Conservation (phyloP, 2,888 invertebrate species). For the Noctua fimbriata region DNA sequence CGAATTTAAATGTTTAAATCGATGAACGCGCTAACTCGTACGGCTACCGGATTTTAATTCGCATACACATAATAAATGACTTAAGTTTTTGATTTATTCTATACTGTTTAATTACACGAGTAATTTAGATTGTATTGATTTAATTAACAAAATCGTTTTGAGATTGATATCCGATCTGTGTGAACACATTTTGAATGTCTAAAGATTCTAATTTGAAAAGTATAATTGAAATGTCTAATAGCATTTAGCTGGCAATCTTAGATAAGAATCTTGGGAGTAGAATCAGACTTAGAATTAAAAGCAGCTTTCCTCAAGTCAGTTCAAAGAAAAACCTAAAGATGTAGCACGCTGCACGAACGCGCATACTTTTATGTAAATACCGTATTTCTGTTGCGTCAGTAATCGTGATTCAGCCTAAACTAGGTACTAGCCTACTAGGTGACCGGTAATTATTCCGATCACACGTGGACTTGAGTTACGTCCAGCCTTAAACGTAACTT, state of each 20-base stretch:
- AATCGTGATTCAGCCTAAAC: slow-evolving; percentile 83
- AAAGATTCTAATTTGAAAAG: slow-evolving; percentile 43
- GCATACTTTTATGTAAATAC: slow-evolving; percentile 64
- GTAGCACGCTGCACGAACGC: slow-evolving; percentile 26
- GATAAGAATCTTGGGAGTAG: slow-evolving; percentile 37
- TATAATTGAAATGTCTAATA: slow-evolving; percentile 57
- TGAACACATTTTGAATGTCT: slow-evolving; percentile 47
- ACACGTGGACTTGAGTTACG: slow-evolving; percentile 87
- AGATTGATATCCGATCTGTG: slow-evolving; percentile 60
- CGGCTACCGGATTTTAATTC: slow-evolving; percentile 87
- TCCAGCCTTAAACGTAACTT: slow-evolving; percentile 81
- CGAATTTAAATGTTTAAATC: slow-evolving; percentile 86
- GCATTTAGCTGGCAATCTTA: slow-evolving; percentile 43
- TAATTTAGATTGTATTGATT: slow-evolving; percentile 66
- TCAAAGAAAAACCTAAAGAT: slow-evolving; percentile 39
- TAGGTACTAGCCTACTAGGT: slow-evolving; percentile 65
- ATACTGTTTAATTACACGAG: slow-evolving; percentile 70
- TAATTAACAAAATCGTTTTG: slow-evolving; percentile 65
- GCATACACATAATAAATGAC: slow-evolving; percentile 72
- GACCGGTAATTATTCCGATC: slow-evolving; percentile 86
- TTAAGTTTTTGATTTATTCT: slow-evolving; percentile 74
- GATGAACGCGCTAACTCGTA: slow-evolving; percentile 80
- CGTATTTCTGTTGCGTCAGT: slow-evolving; percentile 78
- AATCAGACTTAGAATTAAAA: slow-evolving; percentile 21
- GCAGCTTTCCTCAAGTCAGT: slow-evolving; percentile 24